phyloP scores from a whole-genome alignment of 1,140 invertebrate genomes.

The Drosophila miranda region DNA sequence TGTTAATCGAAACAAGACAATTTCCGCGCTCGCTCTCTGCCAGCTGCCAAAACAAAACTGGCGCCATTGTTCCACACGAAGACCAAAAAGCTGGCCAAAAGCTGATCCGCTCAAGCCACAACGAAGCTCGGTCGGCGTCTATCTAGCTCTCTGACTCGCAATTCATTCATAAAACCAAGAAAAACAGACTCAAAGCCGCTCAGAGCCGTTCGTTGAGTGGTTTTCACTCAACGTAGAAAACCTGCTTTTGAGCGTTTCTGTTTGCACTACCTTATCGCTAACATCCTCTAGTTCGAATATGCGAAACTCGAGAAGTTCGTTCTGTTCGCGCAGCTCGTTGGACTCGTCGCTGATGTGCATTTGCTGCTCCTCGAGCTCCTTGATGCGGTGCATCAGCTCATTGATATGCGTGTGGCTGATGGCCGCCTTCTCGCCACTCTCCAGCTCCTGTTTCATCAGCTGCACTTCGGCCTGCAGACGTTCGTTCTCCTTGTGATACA shows the following conservation, averaged over 20 bases:
- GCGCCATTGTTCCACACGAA: constrained; percentile 31
- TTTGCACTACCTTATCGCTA: constrained; percentile 79
- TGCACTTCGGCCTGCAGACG: constrained; percentile 66
- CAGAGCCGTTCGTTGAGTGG: constrained; percentile 40
- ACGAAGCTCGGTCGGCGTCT: constrained; percentile 18
- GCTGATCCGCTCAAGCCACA: constrained; percentile 17
- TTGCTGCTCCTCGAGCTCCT: constrained; percentile 80
- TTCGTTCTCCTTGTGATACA: constrained; percentile 76
- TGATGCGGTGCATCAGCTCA: constrained; percentile 71
- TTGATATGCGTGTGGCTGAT: constrained; percentile 59
- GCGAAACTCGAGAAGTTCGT: constrained; percentile 84
- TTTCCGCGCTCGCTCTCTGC: constrained; percentile 53
- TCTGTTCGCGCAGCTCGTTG: constrained; percentile 83
- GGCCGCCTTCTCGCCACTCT: constrained; percentile 64
- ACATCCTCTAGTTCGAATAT: constrained; percentile 83
- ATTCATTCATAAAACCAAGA: constrained; percentile 69
- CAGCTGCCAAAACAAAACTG: constrained; percentile 51
- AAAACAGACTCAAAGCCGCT: neutral
- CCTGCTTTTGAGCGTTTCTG: constrained; percentile 53
- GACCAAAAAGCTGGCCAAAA: constrained; percentile 34
- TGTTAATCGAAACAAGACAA: constrained; percentile 61
- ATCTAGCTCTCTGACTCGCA: constrained; percentile 26
- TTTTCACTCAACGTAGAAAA: too few species aligned
- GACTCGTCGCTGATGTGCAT: constrained; percentile 80
- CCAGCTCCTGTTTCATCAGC: constrained; percentile 77